Evolutionary conservation across 2,797 vertebrate species (phyloP).

Genomic region (Lithobates sylvaticus): DNA sequence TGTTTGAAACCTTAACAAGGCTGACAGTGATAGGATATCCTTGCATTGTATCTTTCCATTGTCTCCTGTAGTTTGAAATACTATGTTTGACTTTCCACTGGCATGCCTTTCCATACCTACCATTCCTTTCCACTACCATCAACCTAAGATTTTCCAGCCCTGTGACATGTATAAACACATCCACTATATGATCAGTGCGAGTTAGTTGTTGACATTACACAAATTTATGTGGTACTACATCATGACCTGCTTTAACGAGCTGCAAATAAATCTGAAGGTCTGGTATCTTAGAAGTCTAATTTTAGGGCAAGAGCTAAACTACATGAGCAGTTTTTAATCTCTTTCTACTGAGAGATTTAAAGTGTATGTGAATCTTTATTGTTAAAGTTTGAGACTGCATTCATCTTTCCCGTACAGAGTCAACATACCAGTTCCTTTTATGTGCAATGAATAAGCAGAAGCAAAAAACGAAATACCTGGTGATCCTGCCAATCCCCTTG

Average conservation of each 20-base stretch:
- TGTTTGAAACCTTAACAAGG: background rate
- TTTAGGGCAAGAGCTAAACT: too few relatives aligned
- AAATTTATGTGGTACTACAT: background rate
- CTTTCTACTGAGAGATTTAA: too few relatives aligned
- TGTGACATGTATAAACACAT: background rate
- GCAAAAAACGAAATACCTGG: too few relatives aligned
- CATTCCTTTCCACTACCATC: background rate
- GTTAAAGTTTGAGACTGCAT: background rate
- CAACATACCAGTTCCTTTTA: too few relatives aligned
- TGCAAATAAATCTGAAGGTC: background rate
- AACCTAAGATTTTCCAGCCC: background rate
- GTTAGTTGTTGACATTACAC: background rate
- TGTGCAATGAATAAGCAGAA: too few relatives aligned
- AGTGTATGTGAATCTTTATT: too few relatives aligned
- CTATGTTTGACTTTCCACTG: background rate
- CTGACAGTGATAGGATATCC: too few relatives aligned
- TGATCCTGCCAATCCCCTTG: too few relatives aligned
- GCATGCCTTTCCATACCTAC: background rate
- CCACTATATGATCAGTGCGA: background rate
- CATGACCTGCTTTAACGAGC: background rate
- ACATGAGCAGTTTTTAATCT: too few relatives aligned
- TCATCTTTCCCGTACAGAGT: too few relatives aligned
- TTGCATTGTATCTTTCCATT: too few relatives aligned
- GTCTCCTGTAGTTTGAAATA: background rate
- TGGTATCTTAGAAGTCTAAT: background rate